phyloP scores from a whole-genome alignment of 2,113 vertebrate species.

The Thunnus maccoyii region DNA sequence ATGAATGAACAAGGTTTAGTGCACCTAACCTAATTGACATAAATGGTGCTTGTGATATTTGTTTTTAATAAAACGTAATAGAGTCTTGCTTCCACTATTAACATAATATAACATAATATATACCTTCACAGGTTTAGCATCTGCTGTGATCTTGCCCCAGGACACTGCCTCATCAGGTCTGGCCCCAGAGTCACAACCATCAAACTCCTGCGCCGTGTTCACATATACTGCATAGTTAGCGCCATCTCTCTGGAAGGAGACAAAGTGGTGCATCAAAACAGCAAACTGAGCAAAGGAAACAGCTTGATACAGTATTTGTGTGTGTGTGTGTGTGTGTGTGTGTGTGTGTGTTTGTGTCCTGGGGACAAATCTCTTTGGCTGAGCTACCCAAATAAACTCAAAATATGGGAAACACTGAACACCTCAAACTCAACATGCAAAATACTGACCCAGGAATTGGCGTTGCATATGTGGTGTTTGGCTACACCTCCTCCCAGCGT shows the following conservation, averaged over 20 bases:
- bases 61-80: no score
- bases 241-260: conserved; percentile 89
- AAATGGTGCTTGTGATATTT: no score
- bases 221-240: conserved; percentile 92
- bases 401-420: no score
- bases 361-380: no score
- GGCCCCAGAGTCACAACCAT: conserved; percentile 94
- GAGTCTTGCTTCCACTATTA: no score
- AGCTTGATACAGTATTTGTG: no score
- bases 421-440: no score
- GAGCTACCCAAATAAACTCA: no score
- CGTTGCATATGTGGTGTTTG: conserved; percentile 95
- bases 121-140: conserved; percentile 94
- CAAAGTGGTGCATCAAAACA: not conserved
- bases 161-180: conserved; percentile 94
- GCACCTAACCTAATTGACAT: no score
- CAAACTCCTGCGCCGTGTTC: conserved; percentile 96
- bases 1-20: no score
- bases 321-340: no score
- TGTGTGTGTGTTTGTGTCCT: not conserved
- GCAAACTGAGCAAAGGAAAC: not conserved
- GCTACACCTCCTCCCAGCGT: conserved; percentile 94
- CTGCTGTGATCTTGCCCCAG: conserved; percentile 94
- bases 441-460: conserved; percentile 79
- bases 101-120: no score